A percentile compares a stretch with the other conserved stretches of the same genome.
Evolutionary conservation across 2,797 vertebrate genomes (phyloP).

Genomic region (Tiaroga cobitis): DNA sequence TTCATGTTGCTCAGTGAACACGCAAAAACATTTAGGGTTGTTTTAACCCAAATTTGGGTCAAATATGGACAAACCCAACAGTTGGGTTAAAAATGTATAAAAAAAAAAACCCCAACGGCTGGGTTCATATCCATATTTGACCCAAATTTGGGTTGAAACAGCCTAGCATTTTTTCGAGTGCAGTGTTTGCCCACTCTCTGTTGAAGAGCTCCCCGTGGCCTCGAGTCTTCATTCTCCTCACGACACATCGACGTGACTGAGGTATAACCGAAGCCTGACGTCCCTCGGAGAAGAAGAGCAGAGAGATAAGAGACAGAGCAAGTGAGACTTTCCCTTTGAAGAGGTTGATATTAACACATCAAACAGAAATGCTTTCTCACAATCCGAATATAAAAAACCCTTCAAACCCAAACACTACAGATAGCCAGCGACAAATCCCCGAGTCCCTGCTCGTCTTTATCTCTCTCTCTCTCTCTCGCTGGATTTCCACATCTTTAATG

Average conservation of each 20-base stretch:
- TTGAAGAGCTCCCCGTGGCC: not conserved
- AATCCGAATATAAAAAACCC: conserved; percentile 39
- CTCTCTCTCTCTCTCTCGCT: conserved; percentile 25
- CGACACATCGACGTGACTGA: not conserved
- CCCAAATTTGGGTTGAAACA: too few relatives aligned
- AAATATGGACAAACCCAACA: too few relatives aligned
- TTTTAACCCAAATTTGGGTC: too few relatives aligned
- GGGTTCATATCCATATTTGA: too few relatives aligned
- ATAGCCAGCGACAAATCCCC: conserved; percentile 51
- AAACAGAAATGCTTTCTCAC: conserved; percentile 53
- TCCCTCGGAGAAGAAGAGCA: not conserved
- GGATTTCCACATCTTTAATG: conserved; percentile 15
- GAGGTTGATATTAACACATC: conserved; percentile 58
- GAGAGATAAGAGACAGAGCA: conserved; percentile 34
- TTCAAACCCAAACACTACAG: conserved; percentile 37
- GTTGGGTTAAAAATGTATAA: too few relatives aligned
- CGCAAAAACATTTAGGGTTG: too few relatives aligned
- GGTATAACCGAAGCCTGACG: conserved; percentile 1
- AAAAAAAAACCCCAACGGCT: too few relatives aligned
- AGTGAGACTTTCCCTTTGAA: conserved; percentile 55
- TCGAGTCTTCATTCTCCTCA: conserved; percentile 17
- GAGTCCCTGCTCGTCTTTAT: conserved; percentile 15
- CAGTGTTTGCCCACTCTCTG: not conserved
- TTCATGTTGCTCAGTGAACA: not conserved
- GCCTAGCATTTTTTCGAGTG: too few relatives aligned